Evolutionary conservation across 1,140 invertebrate genomes (phyloP).

Genomic region (Steinernema khuongi): DNA sequence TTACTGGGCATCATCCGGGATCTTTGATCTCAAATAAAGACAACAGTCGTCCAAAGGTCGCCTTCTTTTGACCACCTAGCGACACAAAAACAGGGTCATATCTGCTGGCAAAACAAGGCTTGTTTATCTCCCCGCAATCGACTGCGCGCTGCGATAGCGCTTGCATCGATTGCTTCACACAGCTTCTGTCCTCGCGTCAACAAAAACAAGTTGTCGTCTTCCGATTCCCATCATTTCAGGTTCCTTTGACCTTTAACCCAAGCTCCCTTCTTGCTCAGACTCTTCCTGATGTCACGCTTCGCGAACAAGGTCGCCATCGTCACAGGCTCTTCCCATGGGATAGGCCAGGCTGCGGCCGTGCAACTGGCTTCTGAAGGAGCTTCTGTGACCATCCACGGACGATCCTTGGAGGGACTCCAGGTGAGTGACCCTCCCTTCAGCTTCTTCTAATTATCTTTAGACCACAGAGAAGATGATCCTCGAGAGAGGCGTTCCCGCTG

Average conservation of each 20-base stretch:
- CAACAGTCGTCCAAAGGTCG: too few species aligned
- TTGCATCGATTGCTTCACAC: background rate
- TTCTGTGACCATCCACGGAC: slow-evolving; percentile 42
- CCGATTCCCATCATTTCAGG: background rate
- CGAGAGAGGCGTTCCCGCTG: slow-evolving; percentile 17
- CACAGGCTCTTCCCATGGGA: slow-evolving; percentile 36
- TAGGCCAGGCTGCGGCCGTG: slow-evolving; percentile 28
- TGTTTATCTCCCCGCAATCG: background rate
- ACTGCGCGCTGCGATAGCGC: too few species aligned
- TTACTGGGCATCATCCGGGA: too few species aligned
- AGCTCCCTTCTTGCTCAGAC: too few species aligned
- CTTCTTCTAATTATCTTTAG: slow-evolving; percentile 11
- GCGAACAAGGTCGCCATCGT: slow-evolving; percentile 25
- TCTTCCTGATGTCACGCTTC: background rate
- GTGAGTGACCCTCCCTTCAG: background rate
- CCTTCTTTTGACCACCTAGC: too few species aligned
- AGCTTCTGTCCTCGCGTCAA: background rate
- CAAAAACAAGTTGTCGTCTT: background rate
- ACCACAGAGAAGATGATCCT: slow-evolving; percentile 17
- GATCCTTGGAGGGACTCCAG: slow-evolving; percentile 64
- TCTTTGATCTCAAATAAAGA: too few species aligned
- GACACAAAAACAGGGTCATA: too few species aligned
- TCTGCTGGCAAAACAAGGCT: background rate
- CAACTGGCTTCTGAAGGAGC: slow-evolving; percentile 32
- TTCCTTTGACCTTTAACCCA: too few species aligned